Conservation (phyloP, 2,888 invertebrate genomes). For the Phragmatobia fuliginosa region DNA sequence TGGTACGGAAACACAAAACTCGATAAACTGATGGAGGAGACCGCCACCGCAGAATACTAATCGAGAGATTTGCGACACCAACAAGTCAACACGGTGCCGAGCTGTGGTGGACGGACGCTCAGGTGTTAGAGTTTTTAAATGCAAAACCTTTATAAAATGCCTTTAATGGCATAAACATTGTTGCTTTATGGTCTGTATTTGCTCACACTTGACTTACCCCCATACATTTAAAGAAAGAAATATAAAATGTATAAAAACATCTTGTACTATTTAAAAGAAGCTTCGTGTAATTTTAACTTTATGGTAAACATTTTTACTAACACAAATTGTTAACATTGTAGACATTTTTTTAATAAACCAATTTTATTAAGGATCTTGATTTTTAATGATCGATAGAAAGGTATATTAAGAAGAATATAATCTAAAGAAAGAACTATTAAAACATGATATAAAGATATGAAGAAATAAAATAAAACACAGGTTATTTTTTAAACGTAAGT, state of each 20-base stretch:
- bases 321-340: neutral
- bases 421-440: too few species aligned
- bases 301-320: too few species aligned
- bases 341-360: too few species aligned
- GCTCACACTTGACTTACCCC: neutral
- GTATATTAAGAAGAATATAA: too few species aligned
- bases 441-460: neutral
- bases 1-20: slow-evolving; percentile 64
- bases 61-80: slow-evolving; percentile 73
- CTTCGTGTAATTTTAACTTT: neutral
- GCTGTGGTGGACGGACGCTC: slow-evolving; percentile 30
- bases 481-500: neutral
- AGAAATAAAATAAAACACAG: neutral
- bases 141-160: slow-evolving; percentile 23
- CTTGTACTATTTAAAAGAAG: neutral
- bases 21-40: slow-evolving; percentile 70
- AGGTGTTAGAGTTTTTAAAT: slow-evolving; percentile 31
- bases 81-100: slow-evolving; percentile 58
- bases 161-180: neutral
- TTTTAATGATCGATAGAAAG: too few species aligned
- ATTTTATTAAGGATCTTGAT: too few species aligned
- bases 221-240: neutral
- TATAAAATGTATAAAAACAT: neutral
- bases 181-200: neutral
- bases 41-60: slow-evolving; percentile 74